A percentile compares a stretch with the other conserved stretches of the same genome.
phyloP scores from a whole-genome alignment of 2,113 vertebrate genomes.

The Brachyhypopomus occidentalis region DNA sequence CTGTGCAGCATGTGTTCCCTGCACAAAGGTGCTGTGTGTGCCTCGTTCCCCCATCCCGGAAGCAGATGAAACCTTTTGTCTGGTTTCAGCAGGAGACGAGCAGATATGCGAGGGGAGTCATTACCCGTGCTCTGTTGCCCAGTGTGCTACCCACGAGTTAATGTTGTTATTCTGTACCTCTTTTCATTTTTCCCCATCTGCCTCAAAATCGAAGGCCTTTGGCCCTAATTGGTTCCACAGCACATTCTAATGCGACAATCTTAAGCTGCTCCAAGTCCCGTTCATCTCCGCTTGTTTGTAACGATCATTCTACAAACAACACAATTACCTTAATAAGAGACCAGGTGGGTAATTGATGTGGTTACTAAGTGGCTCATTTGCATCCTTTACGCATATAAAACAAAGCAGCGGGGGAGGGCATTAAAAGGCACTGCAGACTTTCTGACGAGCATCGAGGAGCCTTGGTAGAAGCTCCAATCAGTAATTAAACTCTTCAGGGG shows the following conservation, averaged over 20 bases:
- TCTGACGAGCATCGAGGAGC: slow-evolving; percentile 70
- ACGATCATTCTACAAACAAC: slow-evolving; percentile 86
- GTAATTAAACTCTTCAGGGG: slow-evolving; percentile 93
- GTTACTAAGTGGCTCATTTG: slow-evolving; percentile 92
- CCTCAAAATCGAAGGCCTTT: slow-evolving; percentile 71
- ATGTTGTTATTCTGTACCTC: slow-evolving; percentile 69
- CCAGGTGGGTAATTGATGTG: slow-evolving; percentile 91
- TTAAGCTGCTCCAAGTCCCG: slow-evolving; percentile 76
- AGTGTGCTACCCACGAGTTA: slow-evolving; percentile 55
- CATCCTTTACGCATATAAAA: slow-evolving; percentile 86
- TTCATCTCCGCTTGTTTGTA: slow-evolving; percentile 82
- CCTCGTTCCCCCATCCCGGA: neutral
- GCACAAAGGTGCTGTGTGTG: neutral
- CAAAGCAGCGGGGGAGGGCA: slow-evolving; percentile 72
- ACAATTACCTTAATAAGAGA: slow-evolving; percentile 88
- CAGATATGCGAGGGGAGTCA: neutral
- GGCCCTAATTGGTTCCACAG: slow-evolving; percentile 88
- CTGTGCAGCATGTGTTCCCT: neutral
- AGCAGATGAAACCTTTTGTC: neutral
- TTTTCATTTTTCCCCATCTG: slow-evolving; percentile 67
- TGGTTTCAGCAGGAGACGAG: slow-evolving; percentile 12
- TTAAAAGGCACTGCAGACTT: slow-evolving; percentile 84
- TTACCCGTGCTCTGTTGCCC: neutral
- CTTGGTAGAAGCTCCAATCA: slow-evolving; percentile 79
- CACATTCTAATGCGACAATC: slow-evolving; percentile 77